Conservation (phyloP, 2,888 invertebrate species). For the Thecocarcelia acutangulata region DNA sequence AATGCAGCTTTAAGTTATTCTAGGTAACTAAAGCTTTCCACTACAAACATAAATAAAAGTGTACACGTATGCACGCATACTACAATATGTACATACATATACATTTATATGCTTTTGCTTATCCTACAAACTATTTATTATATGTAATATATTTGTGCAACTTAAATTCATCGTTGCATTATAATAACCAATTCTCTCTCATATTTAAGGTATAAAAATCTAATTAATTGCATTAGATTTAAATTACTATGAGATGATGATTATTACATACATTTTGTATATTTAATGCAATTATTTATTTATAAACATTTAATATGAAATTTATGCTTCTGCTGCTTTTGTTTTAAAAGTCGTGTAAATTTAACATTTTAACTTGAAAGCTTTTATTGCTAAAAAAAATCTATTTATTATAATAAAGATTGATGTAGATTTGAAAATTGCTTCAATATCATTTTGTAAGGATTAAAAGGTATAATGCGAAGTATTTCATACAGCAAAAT, state of each 20-base stretch:
- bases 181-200: slow-evolving; percentile 11
- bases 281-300: slow-evolving; percentile 10
- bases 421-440: too few relatives aligned
- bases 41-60: too few relatives aligned
- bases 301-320: not conserved
- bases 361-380: not conserved
- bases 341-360: not conserved
- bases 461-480: too few relatives aligned
- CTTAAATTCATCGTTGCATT: slow-evolving; percentile 18
- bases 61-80: not conserved
- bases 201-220: slow-evolving; percentile 45
- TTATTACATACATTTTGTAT: slow-evolving; percentile 24
- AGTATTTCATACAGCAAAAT: too few relatives aligned
- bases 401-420: too few relatives aligned
- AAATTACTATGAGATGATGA: slow-evolving; percentile 32
- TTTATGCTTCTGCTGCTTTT: not conserved
- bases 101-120: not conserved
- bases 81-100: not conserved
- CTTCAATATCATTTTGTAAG: too few relatives aligned
- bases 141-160: slow-evolving; percentile 22
- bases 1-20: too few relatives aligned
- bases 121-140: not conserved
- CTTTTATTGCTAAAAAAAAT: not conserved
- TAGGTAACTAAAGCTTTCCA: too few relatives aligned
- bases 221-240: slow-evolving; percentile 60